Conservation (phyloP, 2,888 invertebrate species). For the Drosophila phalerata region DNA sequence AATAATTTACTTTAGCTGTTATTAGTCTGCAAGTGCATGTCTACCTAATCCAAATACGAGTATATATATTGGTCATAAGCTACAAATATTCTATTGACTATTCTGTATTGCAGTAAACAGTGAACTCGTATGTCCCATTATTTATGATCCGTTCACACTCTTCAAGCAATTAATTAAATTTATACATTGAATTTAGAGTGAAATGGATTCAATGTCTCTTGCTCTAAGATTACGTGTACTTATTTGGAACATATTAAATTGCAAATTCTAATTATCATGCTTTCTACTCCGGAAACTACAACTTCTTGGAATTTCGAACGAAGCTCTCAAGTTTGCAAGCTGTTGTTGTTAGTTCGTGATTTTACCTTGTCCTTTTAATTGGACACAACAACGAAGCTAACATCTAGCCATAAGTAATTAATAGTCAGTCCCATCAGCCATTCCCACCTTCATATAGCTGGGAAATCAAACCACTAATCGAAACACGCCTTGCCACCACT, state of each 20-base stretch:
- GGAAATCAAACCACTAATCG: conserved; percentile 27
- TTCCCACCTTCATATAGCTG: neutral
- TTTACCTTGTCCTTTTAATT: conserved; percentile 46
- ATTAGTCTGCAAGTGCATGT: conserved; percentile 36
- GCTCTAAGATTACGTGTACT: neutral
- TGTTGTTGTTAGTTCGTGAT: conserved; percentile 32
- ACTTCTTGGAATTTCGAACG: conserved; percentile 10
- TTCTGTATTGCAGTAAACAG: neutral
- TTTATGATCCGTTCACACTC: conserved; percentile 26
- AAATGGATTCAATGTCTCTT: conserved; percentile 3
- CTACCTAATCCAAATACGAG: neutral
- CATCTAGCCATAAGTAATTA: conserved; percentile 41
- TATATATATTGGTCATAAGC: conserved; percentile 6
- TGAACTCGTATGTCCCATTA: neutral
- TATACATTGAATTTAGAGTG: neutral
- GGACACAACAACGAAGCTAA: conserved; percentile 29
- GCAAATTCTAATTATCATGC: conserved; percentile 9
- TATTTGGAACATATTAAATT: conserved; percentile 12
- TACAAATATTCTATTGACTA: conserved; percentile 13
- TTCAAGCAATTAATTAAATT: conserved; percentile 12
- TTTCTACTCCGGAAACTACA: conserved; percentile 2
- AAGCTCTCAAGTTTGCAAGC: conserved; percentile 25
- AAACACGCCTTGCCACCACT: conserved; percentile 16
- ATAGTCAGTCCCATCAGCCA: conserved; percentile 23
- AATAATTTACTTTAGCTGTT: conserved; percentile 43